Evolutionary conservation across 2,113 vertebrate species (phyloP).

Genomic region (Arvicanthis niloticus): DNA sequence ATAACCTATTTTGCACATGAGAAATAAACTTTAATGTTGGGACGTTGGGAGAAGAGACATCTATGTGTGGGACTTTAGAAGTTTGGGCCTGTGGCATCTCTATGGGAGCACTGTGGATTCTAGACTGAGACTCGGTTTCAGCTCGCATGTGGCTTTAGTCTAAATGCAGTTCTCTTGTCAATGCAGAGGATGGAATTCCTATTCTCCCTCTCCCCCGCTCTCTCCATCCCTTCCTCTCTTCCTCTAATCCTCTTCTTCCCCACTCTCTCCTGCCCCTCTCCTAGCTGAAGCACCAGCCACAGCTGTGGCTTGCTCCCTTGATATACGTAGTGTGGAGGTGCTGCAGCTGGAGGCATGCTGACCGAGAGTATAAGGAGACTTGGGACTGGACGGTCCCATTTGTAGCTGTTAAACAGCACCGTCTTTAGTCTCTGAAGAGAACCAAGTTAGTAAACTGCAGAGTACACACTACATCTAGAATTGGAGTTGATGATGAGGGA

Average conservation of each 20-base stretch:
- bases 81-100: neutral
- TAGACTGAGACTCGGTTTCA: neutral
- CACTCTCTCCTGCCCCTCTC: too few relatives aligned
- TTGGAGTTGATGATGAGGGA: neutral
- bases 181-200: neutral
- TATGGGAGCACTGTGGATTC: neutral
- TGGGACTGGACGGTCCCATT: neutral
- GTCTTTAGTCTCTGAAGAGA: neutral
- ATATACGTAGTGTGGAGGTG: neutral
- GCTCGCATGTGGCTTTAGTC: neutral
- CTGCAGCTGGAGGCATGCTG: neutral
- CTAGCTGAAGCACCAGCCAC: too few relatives aligned
- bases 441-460: neutral
- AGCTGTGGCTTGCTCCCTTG: neutral
- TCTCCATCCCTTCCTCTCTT: neutral
- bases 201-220: neutral
- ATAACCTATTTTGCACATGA: neutral
- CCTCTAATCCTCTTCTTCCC: neutral
- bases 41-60: neutral
- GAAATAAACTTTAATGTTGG: slow-evolving; percentile 7
- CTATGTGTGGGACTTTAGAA: neutral
- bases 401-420: neutral
- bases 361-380: neutral
- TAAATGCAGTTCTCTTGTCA: neutral
- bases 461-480: neutral